phyloP scores from a whole-genome alignment of 2,113 vertebrate genomes.

The Diadophis punctatus region DNA sequence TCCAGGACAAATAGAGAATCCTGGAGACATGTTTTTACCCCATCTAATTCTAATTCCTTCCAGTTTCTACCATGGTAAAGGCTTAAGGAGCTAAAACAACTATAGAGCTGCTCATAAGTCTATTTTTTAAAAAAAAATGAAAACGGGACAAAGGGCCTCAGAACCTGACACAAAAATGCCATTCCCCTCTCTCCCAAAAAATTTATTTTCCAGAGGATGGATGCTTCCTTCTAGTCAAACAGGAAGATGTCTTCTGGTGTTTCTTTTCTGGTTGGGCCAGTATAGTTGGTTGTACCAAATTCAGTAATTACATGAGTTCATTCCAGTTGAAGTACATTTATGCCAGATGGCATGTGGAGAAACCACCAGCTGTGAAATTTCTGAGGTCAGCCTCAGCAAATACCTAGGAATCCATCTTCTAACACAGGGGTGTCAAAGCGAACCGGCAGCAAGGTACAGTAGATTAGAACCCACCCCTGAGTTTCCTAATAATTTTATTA shows the following conservation, averaged over 20 bases:
- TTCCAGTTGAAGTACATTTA: neutral
- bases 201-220: neutral
- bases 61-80: neutral
- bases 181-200: neutral
- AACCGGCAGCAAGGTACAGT: too few species aligned
- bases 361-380: neutral
- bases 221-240: neutral
- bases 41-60: neutral
- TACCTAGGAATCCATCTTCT: neutral
- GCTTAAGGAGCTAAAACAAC: neutral
- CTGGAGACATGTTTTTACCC: neutral
- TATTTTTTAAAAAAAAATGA: neutral
- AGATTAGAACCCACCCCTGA: too few species aligned
- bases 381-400: neutral
- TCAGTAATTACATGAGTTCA: neutral
- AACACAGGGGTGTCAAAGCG: neutral
- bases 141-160: neutral
- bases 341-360: neutral
- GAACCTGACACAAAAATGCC: neutral
- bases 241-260: neutral
- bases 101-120: neutral
- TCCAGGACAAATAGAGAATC: neutral
- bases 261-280: neutral
- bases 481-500: too few species aligned
- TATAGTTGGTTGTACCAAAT: neutral